Percentiles rank a stretch among this genome's conserved stretches.
phyloP scores from a whole-genome alignment of 2,113 vertebrate genomes.

The Orcinus orca region DNA sequence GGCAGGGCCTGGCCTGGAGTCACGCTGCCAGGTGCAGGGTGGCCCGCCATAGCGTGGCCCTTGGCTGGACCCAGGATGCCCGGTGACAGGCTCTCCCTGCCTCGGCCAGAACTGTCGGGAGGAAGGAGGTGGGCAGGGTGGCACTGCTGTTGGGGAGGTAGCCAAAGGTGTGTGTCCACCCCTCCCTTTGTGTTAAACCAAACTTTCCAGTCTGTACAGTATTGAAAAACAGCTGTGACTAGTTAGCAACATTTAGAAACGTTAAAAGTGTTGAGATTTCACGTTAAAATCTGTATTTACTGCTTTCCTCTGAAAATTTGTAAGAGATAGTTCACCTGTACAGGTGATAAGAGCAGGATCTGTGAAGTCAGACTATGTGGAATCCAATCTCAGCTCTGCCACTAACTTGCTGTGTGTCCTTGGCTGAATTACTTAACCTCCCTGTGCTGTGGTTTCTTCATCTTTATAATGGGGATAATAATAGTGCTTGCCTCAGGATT shows the following conservation, averaged over 20 bases:
- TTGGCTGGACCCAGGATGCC: too few relatives aligned
- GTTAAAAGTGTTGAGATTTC: background rate
- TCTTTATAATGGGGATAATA: background rate
- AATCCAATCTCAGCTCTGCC: background rate
- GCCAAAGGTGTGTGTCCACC: constrained; percentile 82
- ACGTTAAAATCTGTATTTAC: background rate
- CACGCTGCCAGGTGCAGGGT: accelerated
- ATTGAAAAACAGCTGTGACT: background rate
- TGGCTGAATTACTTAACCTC: background rate
- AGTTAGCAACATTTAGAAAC: background rate
- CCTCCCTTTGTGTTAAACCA: background rate
- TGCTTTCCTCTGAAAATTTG: background rate
- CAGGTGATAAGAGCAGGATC: background rate
- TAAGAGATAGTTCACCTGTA: too few relatives aligned
- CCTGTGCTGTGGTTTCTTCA: background rate
- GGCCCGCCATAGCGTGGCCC: too few relatives aligned
- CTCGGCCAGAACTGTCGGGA: constrained; percentile 90
- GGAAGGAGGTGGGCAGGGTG: constrained; percentile 92
- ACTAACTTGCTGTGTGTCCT: background rate
- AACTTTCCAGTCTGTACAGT: background rate
- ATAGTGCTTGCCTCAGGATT: background rate
- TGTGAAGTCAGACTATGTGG: background rate
- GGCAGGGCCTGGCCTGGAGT: too few relatives aligned
- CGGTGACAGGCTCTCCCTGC: background rate
- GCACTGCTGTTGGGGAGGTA: constrained; percentile 90